Evolutionary conservation across 2,888 invertebrate species (phyloP).

Genomic region (Odontomyia ornata): DNA sequence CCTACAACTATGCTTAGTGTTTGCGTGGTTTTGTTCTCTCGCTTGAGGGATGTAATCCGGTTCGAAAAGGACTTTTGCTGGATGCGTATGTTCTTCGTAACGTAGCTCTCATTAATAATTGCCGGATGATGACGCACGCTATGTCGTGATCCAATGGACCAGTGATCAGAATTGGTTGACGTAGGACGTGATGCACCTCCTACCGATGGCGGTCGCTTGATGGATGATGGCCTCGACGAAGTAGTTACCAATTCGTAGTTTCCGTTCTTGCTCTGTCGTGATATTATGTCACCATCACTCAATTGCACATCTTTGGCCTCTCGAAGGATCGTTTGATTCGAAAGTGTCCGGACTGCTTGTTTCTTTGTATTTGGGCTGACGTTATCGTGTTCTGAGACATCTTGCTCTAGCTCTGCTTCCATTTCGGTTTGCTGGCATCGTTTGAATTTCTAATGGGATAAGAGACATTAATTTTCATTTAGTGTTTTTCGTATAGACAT

Average conservation of each 20-base stretch:
- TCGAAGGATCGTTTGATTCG: constrained; percentile 58
- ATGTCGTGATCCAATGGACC: constrained; percentile 50
- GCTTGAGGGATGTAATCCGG: constrained; percentile 66
- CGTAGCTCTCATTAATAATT: constrained; percentile 53
- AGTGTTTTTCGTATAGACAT: not conserved
- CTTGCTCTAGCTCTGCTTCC: constrained; percentile 54
- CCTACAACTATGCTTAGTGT: constrained; percentile 89
- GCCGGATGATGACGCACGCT: constrained; percentile 44
- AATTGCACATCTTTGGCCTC: constrained; percentile 58
- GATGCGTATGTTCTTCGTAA: constrained; percentile 55
- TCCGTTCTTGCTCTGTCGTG: constrained; percentile 47
- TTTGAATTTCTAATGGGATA: constrained; percentile 47
- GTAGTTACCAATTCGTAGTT: constrained; percentile 60
- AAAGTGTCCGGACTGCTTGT: constrained; percentile 46
- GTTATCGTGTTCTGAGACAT: constrained; percentile 60
- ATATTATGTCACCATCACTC: constrained; percentile 54
- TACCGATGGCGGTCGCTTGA: constrained; percentile 49
- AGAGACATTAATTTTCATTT: constrained; percentile 17
- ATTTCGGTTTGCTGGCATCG: constrained; percentile 50
- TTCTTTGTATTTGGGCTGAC: constrained; percentile 56
- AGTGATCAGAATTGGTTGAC: constrained; percentile 52
- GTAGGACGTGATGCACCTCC: constrained; percentile 32
- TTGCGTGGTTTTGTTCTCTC: constrained; percentile 88
- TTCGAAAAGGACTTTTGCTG: constrained; percentile 62
- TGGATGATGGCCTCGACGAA: constrained; percentile 55